These are phyloP conservation scores for Spisula subtruncata DNA, from an alignment of 2,888 invertebrate genomes.

Conservation along the genomic window DNA sequence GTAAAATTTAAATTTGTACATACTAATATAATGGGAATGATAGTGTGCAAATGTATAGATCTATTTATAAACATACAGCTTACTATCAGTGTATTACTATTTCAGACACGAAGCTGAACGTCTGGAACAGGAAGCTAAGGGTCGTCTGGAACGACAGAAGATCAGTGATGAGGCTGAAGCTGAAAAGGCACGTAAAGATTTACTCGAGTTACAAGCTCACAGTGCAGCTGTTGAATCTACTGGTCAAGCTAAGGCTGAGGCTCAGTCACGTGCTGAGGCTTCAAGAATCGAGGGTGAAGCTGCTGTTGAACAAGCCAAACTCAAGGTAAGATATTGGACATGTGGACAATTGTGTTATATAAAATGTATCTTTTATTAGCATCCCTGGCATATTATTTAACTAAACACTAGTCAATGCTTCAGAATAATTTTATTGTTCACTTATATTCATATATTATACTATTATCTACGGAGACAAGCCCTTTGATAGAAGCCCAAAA, in stretches of 20 bases:
- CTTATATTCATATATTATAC: too few relatives aligned
- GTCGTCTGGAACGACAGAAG: conserved; percentile 88
- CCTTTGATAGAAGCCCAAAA: too few relatives aligned
- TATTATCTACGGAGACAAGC: too few relatives aligned
- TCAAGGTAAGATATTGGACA: conserved; percentile 81
- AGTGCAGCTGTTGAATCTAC: conserved; percentile 89
- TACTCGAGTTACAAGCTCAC: conserved; percentile 88
- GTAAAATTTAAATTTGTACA: too few relatives aligned
- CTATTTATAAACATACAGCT: too few relatives aligned
- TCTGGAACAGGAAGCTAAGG: conserved; percentile 89
- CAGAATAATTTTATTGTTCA: too few relatives aligned
- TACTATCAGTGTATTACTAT: background rate
- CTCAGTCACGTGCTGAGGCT: conserved; percentile 88
- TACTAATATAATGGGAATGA: too few relatives aligned
- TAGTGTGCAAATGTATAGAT: too few relatives aligned
- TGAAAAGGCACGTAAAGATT: conserved; percentile 87
- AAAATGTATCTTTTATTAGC: background rate
- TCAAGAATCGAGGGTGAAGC: conserved; percentile 89
- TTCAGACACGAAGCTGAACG: conserved; percentile 89
- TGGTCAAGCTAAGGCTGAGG: conserved; percentile 89
- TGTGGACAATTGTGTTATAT: background rate
- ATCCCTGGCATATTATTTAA: too few relatives aligned
- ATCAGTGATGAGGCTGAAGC: conserved; percentile 89
- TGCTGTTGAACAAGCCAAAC: conserved; percentile 88
- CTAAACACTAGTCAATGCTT: too few relatives aligned